Base-by-base conservation (phyloP, 2,888 invertebrate genomes). In the Agrochola circellaris region DNA sequence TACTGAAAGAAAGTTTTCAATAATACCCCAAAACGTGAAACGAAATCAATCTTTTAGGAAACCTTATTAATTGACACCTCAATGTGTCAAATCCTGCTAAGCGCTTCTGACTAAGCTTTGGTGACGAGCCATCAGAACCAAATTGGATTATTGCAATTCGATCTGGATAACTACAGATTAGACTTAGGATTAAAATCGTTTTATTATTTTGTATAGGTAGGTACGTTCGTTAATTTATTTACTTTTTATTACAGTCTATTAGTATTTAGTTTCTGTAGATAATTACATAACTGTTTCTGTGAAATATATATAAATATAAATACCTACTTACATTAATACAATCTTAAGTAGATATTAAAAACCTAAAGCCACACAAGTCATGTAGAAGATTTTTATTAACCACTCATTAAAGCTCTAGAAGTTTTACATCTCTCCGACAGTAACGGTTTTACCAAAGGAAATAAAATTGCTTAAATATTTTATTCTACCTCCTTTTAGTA, bases 61-160 rank as follows among this genome's bases (percentile, higher is more conserved):
- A 60, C 81, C 81, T 15, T 78, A 60, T 34, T 2, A n/a, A 23
- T n/a, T 13, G n/a, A n/a, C 30, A 17, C 23, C 26, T 38, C 20
- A 48, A n/a, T 15, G 79, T 70, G 56, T 79, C 30, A 80, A 79
- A 66, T 73, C 60, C 73, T 73, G 20, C 75, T 61, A 60, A 81
- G 17, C 51, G 26, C 34, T 60, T 66, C 20, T 66, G 51, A 81
- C 73, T 79, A 73, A 79, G 74, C 66, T 48, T 73, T 61, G n/a
- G 65, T 73, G 58, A 81, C 51, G 20, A 56, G 54, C 20, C 34
- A 73, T 73, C 45, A 48, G 17, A 73, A 54, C 15, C 11, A n/a
- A 48, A 79, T 81, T 48, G 65, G 75, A 74, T 74, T 74, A 73
- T 34, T 73, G 65, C 17, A 61, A 73, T 73, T 60, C 23, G 51